These are phyloP conservation scores for Oncorhynchus tshawytscha DNA, from an alignment of 2,113 vertebrate species.

Conservation along the genomic window DNA sequence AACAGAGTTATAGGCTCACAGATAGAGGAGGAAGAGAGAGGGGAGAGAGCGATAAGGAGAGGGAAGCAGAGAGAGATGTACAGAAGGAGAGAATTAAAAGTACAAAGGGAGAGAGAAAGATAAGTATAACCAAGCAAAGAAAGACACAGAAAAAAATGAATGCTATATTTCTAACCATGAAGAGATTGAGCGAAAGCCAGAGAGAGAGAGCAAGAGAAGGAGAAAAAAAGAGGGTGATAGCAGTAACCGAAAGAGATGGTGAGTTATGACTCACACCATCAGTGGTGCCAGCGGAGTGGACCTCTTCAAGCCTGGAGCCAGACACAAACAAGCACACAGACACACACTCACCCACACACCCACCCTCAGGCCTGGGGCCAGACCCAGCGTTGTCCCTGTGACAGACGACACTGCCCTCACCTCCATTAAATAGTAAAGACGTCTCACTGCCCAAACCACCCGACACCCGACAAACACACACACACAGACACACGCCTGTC, in stretches of 20 bases:
- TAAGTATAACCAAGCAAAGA: neutral
- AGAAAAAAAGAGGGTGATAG: conserved; percentile 38
- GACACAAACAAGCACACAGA: neutral
- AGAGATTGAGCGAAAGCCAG: conserved; percentile 89
- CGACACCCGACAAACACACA: neutral
- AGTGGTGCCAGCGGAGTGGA: neutral
- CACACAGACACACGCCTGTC: conserved; percentile 25
- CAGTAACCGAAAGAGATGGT: neutral
- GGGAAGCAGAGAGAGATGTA: too few relatives aligned
- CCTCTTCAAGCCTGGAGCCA: neutral
- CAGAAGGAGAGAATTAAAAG: too few relatives aligned
- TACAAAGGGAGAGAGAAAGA: too few relatives aligned
- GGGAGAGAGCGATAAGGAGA: too few relatives aligned
- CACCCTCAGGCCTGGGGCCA: conserved; percentile 14
- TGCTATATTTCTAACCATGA: conserved; percentile 66
- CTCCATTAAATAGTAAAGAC: conserved; percentile 72
- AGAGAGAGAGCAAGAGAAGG: conserved; percentile 58
- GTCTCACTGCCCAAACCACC: conserved; percentile 40
- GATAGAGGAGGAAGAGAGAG: neutral
- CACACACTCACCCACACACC: neutral
- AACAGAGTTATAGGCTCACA: conserved; percentile 16
- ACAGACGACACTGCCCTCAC: conserved; percentile 56
- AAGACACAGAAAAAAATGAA: neutral
- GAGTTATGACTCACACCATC: neutral
- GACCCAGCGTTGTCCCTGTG: conserved; percentile 29